These are phyloP conservation scores for Edolisoma coerulescens DNA, from an alignment of 2,113 vertebrate species.

Conservation along the genomic window DNA sequence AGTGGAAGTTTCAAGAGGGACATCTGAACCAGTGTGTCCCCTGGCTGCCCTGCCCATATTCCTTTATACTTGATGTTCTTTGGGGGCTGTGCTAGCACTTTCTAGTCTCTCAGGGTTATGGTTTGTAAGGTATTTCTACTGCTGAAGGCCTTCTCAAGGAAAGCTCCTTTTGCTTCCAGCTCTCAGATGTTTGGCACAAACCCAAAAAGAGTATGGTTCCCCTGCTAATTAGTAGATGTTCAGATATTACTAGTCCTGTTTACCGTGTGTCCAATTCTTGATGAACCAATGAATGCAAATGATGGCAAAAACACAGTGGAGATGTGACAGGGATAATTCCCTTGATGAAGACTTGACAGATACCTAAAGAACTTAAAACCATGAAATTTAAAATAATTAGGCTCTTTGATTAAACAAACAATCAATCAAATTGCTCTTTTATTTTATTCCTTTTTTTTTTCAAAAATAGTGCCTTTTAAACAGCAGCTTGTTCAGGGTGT, in stretches of 20 bases:
- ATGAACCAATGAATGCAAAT: constrained; percentile 30
- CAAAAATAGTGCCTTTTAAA: neutral
- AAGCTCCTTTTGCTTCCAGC: neutral
- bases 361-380: constrained; percentile 32
- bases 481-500: neutral
- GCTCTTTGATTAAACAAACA: constrained; percentile 45
- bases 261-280: neutral
- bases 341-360: constrained; percentile 44
- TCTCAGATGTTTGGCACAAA: neutral
- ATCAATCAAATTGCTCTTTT: constrained; percentile 50
- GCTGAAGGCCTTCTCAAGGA: neutral
- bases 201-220: neutral
- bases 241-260: neutral
- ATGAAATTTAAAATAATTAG: constrained; percentile 59
- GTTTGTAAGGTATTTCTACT: neutral
- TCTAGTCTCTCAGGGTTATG: neutral
- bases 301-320: constrained; percentile 14
- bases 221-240: constrained; percentile 36
- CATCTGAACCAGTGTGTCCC: neutral
- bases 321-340: constrained; percentile 36
- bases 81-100: neutral
- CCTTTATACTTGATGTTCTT: neutral
- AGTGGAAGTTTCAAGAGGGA: neutral
- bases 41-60: neutral
- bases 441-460: neutral